Evolutionary conservation across 2,888 invertebrate genomes (phyloP), one percentile per base, ranked within the genome.

Genomic region (Apoda limacodes): DNA sequence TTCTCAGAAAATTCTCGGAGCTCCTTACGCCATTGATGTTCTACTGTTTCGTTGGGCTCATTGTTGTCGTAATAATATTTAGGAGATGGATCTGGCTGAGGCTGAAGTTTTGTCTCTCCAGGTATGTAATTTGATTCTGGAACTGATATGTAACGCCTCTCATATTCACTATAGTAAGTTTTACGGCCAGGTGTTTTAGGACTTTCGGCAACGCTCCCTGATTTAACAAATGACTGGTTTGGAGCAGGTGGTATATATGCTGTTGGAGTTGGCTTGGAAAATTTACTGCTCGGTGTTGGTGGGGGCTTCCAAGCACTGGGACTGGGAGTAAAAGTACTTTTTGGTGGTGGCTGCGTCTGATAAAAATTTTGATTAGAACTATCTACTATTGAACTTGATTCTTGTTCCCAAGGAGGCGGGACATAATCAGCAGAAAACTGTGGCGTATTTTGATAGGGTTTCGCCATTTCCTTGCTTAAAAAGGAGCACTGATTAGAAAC

Each of bases 341-440:
- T 42, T 28, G 58, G 38, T 19, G 55, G 57, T n/a, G 65, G 52
- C 7, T n/a, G n/a, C 17, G 68, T 56, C 43, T 72, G 63, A 28
- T 65, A 71, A 37, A 56, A 67, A 29, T 53, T 64, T 39, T 67
- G 64, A 19, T 53, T 55, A 26, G 56, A 50, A 21, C 52, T 60
- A 22, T 64, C 60, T n/a, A 57, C 47, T 19, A 60, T 58, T 34
- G 75, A 78, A 23, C 52, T 57, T 9, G 65, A 49, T 37, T 75
- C 76, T 39, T 78, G 78, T 45, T 80, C 80, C 80, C 80, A 80
- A 7, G 80, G 80, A 21, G 80, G 80, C 32, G 80, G 80, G 4
- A 80, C 74, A 36, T 80, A 80, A 13, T 70, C 65, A 7, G 75
- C 61, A 12, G 71, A 62, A 40, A 64, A 64, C 32, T 69, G 62